These are phyloP conservation scores for Helicorthomorpha holstii DNA, from an alignment of 1,140 invertebrate genomes.

Conservation along the genomic window DNA sequence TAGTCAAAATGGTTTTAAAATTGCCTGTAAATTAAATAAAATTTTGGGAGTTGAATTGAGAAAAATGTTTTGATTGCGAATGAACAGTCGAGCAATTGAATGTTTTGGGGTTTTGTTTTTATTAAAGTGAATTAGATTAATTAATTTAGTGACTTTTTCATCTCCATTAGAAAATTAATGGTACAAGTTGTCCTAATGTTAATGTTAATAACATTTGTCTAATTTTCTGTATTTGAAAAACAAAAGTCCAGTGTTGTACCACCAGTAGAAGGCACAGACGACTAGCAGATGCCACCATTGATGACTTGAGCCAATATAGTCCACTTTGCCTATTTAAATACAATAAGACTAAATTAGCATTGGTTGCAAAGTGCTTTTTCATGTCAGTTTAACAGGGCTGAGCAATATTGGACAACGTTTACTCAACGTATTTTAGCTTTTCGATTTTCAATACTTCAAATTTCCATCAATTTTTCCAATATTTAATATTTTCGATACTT, in stretches of 20 bases:
- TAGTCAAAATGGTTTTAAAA: no score
- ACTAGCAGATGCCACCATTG: conserved; percentile 91
- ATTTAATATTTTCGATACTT: background rate
- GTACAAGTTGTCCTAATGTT: background rate
- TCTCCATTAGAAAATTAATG: no score
- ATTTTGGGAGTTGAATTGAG: no score
- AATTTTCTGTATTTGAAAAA: conserved; percentile 69
- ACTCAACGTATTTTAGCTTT: no score
- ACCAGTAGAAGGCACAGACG: conserved; percentile 74
- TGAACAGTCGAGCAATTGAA: no score
- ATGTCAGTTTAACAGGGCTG: no score
- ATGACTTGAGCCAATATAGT: conserved; percentile 84
- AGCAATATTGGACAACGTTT: no score
- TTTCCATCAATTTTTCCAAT: background rate
- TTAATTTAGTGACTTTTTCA: no score
- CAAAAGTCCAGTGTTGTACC: conserved; percentile 81
- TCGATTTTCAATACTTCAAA: background rate
- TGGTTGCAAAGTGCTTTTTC: background rate
- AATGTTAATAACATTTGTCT: conserved; percentile 41
- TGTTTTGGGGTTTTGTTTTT: no score
- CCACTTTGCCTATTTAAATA: conserved; percentile 47
- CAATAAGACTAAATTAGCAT: conserved; percentile 8
- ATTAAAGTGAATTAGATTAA: no score
- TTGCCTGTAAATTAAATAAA: no score
- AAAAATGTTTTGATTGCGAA: no score